Conservation (phyloP, 2,888 invertebrate species). For the Periphyllus acericola region DNA sequence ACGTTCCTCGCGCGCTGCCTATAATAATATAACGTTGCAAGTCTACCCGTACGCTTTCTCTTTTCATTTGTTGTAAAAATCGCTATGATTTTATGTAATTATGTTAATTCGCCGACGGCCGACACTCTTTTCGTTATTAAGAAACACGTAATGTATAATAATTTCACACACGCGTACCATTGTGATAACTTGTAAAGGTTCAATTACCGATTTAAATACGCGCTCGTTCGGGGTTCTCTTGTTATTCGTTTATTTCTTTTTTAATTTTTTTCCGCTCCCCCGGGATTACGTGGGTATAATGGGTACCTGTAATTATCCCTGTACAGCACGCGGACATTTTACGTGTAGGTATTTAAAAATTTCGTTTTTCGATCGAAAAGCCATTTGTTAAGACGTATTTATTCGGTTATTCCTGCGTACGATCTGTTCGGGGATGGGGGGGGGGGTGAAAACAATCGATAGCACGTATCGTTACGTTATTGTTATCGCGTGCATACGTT, state of each 20-base stretch:
- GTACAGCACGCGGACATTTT: not conserved
- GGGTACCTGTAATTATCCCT: not conserved
- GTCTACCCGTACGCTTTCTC: conserved; percentile 30
- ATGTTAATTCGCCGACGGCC: conserved; percentile 27
- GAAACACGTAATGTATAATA: conserved; percentile 18
- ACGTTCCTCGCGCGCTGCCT: not conserved
- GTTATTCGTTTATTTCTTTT: not conserved
- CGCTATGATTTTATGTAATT: conserved; percentile 51
- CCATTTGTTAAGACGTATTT: not conserved
- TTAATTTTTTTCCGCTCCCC: not conserved
- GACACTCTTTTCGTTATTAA: conserved; percentile 40
- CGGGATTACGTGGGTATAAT: not conserved
- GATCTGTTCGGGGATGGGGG: not conserved
- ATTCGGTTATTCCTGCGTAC: not conserved
- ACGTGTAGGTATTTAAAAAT: conserved; percentile 30
- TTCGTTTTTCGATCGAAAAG: not conserved
- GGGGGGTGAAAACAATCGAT: not conserved
- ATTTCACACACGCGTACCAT: conserved; percentile 35
- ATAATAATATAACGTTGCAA: not conserved
- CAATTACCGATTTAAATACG: conserved; percentile 40
- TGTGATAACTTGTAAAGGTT: conserved; percentile 30
- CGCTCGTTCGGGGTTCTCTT: conserved; percentile 2
- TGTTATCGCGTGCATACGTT: not conserved
- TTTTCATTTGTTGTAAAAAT: conserved; percentile 53
- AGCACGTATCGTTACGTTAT: not conserved